These are phyloP conservation scores for Tinea trinotella DNA, from an alignment of 2,888 invertebrate species.

Conservation along the genomic window DNA sequence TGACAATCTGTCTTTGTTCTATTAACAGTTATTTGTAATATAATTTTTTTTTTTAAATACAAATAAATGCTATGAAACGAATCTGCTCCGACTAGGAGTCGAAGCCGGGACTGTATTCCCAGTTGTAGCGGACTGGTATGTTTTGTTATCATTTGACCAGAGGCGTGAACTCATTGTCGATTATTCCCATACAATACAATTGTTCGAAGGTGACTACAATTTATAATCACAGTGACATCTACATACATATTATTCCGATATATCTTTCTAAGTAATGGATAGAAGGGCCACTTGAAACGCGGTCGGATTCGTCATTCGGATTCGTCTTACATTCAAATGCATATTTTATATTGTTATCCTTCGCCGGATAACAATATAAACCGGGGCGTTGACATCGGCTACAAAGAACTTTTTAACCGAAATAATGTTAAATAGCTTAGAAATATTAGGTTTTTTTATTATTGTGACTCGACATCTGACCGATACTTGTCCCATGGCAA, in stretches of 20 bases:
- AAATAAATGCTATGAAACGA: too few relatives aligned
- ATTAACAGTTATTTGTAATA: too few relatives aligned
- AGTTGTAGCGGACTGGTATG: too few relatives aligned
- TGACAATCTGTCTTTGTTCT: too few relatives aligned
- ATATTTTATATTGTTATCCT: slow-evolving; percentile 34
- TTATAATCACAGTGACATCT: slow-evolving; percentile 44
- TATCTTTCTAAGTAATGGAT: slow-evolving; percentile 23
- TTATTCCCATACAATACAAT: slow-evolving; percentile 34
- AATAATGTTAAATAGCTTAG: background rate
- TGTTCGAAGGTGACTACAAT: slow-evolving; percentile 26
- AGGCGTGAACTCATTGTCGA: slow-evolving; percentile 23
- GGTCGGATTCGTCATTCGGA: slow-evolving; percentile 55
- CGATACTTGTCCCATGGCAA: too few relatives aligned
- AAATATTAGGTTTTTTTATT: background rate
- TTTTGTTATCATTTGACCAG: background rate
- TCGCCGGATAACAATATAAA: slow-evolving; percentile 27
- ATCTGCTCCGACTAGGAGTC: too few relatives aligned
- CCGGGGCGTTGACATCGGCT: slow-evolving; percentile 24
- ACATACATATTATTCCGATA: slow-evolving; percentile 44
- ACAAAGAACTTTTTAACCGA: slow-evolving; percentile 11
- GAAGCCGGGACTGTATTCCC: too few relatives aligned
- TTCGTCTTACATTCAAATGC: slow-evolving; percentile 49
- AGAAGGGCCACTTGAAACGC: slow-evolving; percentile 44
- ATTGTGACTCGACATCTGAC: too few relatives aligned
- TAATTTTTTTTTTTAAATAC: too few relatives aligned